phyloP scores from a whole-genome alignment of 2,113 vertebrate species.

The Meleagris gallopavo region DNA sequence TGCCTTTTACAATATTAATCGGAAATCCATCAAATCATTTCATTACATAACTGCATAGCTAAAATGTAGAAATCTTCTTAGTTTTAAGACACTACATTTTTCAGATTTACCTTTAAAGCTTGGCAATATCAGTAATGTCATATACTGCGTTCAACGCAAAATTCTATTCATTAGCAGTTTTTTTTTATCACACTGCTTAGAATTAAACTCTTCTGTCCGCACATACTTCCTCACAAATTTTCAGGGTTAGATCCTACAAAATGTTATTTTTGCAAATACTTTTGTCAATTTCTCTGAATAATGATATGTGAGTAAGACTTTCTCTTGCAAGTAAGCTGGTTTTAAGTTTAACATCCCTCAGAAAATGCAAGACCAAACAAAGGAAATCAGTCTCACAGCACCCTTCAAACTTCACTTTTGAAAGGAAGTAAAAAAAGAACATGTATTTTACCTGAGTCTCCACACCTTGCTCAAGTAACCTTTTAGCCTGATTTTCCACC shows the following conservation, averaged over 20 bases:
- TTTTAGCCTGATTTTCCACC: constrained; percentile 97
- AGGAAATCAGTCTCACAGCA: background rate
- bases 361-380: background rate
- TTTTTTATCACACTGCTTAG: background rate
- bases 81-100: background rate
- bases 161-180: background rate
- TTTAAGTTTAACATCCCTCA: background rate
- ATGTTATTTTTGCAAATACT: background rate
- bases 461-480: constrained; percentile 94
- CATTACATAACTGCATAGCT: background rate
- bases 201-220: background rate
- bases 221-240: background rate
- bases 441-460: constrained; percentile 91
- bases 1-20: background rate
- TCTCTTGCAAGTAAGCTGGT: background rate
- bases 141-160: background rate
- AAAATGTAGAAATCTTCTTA: background rate
- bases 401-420: background rate
- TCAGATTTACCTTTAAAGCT: background rate
- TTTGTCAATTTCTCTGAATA: background rate
- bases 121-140: background rate
- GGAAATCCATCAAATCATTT: background rate
- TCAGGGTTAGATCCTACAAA: background rate
- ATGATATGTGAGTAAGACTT: background rate
- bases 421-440: background rate